Evolutionary conservation across 1,140 invertebrate species (phyloP), one percentile per base, ranked within the genome.

Genomic region (Drosophila serrata): DNA sequence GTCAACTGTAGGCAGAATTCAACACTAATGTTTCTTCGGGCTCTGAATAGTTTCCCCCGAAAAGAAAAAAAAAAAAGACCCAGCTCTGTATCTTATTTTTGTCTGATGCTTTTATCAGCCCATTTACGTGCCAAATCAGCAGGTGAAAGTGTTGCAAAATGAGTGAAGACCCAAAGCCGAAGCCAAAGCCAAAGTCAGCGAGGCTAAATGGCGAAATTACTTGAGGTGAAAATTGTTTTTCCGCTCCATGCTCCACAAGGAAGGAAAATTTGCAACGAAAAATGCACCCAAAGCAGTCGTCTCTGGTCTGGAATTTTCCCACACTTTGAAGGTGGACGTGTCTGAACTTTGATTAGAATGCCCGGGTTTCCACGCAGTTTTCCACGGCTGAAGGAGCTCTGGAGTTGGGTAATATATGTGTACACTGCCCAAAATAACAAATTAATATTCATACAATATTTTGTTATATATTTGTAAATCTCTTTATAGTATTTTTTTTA

Each of bases 141-240:
- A 88, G 85, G 84, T 90, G 84, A 88, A 88, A 88, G 84, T 88
- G 85, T 88, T 88, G 85, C 84, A 81, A 88, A 87, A 82, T 49
- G 33, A 79, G 64, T 55, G 33, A 48, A 49, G 42, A 75, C 56
- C 48, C 31, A n/a, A 15, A 53, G 31, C 51, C 49, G 33, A 33
- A 51, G n/a, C 48, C 17, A 31, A 31, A 49, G 48, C 17, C 17
- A 35, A 59, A 62, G 24, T 24, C 35, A 57, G 55, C 39, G 31
- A 61, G 40, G 31, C 49, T 57, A 70, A 69, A 60, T 46, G 17
- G 72, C 55, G 40, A 79, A 60, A 84, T 58, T 58, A 35, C 56
- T 64, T 53, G 45, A 33, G 57, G 62, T 73, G 84, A 85, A 85
- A 85, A 85, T 85, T 81, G 82, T 86, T 85, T 85, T 78, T 51